Percentiles rank a stretch among this genome's conserved stretches.
Evolutionary conservation across 2,888 invertebrate genomes (phyloP).

Genomic region (Agrochola litura): DNA sequence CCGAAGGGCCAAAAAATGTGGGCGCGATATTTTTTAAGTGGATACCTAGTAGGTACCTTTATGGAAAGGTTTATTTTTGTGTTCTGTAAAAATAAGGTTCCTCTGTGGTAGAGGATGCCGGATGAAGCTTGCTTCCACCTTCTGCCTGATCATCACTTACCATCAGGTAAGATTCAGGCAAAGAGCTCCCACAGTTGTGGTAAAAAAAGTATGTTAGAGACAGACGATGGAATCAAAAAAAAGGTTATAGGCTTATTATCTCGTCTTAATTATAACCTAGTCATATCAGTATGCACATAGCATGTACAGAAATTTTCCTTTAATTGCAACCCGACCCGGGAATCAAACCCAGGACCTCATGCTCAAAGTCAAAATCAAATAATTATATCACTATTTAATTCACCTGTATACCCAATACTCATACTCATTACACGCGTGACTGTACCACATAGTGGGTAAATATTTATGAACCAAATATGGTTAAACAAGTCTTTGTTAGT

Average conservation of each 20-base stretch:
- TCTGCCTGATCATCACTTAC: too few species aligned
- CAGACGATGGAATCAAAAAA: neutral
- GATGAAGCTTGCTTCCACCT: too few species aligned
- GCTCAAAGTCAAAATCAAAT: too few species aligned
- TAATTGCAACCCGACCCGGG: too few species aligned
- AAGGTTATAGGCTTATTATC: neutral
- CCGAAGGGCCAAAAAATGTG: slow-evolving; percentile 39
- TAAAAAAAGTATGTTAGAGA: too few species aligned
- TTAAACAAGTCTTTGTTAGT: slow-evolving; percentile 46
- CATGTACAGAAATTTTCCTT: neutral
- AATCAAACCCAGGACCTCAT: too few species aligned
- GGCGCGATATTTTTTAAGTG: slow-evolving; percentile 22
- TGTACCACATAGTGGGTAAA: neutral
- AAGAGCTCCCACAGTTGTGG: too few species aligned
- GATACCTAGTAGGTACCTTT: neutral
- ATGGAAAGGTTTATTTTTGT: neutral
- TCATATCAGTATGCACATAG: neutral
- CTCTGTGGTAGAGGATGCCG: too few species aligned
- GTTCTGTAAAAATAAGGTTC: neutral
- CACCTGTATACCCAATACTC: neutral
- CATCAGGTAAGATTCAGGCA: too few species aligned
- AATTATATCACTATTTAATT: neutral
- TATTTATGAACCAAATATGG: slow-evolving; percentile 40
- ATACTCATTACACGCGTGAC: slow-evolving; percentile 8
- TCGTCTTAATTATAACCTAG: too few species aligned